Evolutionary conservation across 2,888 invertebrate genomes (phyloP), one percentile per base, ranked within the genome.

Genomic region (Drosophila kokeensis): DNA sequence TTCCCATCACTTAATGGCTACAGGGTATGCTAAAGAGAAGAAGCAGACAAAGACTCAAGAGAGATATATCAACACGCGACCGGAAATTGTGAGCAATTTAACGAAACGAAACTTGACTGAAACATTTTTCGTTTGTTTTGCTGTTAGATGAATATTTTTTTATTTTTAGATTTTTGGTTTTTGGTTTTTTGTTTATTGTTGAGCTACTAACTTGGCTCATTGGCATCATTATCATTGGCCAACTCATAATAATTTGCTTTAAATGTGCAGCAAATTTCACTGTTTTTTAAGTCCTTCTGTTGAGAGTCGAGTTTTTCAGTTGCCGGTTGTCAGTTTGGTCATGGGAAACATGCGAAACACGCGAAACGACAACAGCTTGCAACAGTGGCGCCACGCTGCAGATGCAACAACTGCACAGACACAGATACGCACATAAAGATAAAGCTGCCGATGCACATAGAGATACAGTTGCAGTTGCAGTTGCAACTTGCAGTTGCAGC

Each of bases 1-100:
- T 2, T 15, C 5, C 21, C 11, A 10, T 2, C 18, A 0, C 11
- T 6, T 36, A 54, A 54, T 34, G 34, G 8, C 24, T 18, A 27
- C 7, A 54, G 54, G 54, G 54, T 54, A 54, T 54, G 27, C 50
- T 55, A 30, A 69, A 72, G 27, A 30, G 5, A 29, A 50, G 29
- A 30, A 15, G 24, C 49, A 40, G 40, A 70, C 21, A 34, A 36
- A 42, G 40, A 70, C 24, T 34, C 2, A 62, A 38, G 58, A 59
- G 49, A 67, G 54, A 42, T 54, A 36, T 58, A 66, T 54, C 49
- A 42, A 84, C 92, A 92, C 91, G 92, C 92, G 88, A 92, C 90
- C 92, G 91, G 91, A 91, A 92, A 91, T 92, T 90, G 82, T 84
- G 73, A 76, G 65, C 75, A 89, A 91, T 91, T 90, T 83, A 83